Base-by-base conservation (phyloP, 2,113 vertebrate genomes). In the Chunga burmeisteri region DNA sequence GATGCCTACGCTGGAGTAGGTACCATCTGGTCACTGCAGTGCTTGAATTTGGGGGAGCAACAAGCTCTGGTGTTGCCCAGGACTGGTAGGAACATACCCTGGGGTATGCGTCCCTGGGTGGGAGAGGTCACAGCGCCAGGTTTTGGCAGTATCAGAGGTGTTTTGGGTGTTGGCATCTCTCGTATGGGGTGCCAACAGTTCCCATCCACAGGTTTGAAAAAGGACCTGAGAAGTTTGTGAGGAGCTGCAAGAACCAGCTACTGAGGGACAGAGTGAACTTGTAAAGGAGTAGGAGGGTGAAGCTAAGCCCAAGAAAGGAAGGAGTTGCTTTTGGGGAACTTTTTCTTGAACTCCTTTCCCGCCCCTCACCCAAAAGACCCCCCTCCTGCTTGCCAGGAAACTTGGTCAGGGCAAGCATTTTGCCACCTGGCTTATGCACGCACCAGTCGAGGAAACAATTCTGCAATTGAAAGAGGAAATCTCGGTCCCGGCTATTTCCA, bases 381-480 rank as follows among this genome's bases (percentile, higher is more conserved):
- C 86, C 78, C 88, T 85, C 66, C 56, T 67, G 46, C 61, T 80
- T 85, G 77, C 50, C 92, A 84, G 90, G 90, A 97, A 97, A 56
- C 81, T 63, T 68, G 81, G 50, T 85, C 0, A 0, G 46, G 79
- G 82, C 87, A 90, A 97, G 94, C 70, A 66, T 93, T 96, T 96
- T 97, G 90, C 91, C 93, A 95, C 92, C 96, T 97, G 96, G 93
- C 29, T 93, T 91, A 86, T 86, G 91, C 92, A 92, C 63, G 56
- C 93, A 96, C n/a, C 90, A 96, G 81, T 89, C 84, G 52, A 95
- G 94, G 94, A 97, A 97, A 97, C 82, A 94, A 96, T 97, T 94
- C 94, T 97, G 88, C 96, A 96, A 40, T 34, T 90, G 81, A 97
- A 96, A 96, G 92, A 96, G 96, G 97, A 97, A 97, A 97, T 96